phyloP scores from a whole-genome alignment of 2,888 invertebrate species.

The Acanthopleura granulata region DNA sequence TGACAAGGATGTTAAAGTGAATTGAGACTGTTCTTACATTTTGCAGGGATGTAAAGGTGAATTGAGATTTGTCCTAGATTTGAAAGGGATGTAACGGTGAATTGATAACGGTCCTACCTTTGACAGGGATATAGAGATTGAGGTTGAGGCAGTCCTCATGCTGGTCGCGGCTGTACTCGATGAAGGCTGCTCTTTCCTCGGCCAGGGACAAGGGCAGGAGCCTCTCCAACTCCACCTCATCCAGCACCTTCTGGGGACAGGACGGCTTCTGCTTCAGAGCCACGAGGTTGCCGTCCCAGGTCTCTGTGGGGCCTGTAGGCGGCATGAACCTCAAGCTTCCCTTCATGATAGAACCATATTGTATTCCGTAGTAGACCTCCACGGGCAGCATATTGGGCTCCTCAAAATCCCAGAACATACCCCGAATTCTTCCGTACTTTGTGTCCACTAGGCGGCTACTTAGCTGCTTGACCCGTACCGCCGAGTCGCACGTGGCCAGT shows the following conservation, averaged over 20 bases:
- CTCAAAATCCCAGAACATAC: slow-evolving; percentile 6
- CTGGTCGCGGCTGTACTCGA: not conserved
- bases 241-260: not conserved
- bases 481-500: not conserved
- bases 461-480: not conserved
- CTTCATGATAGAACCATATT: slow-evolving; percentile 9
- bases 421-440: slow-evolving; percentile 5
- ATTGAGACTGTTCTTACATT: not conserved
- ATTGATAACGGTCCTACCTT: slow-evolving; percentile 1
- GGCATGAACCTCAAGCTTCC: slow-evolving; percentile 6
- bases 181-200: not conserved
- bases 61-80: not conserved
- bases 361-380: slow-evolving; percentile 10
- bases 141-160: slow-evolving; percentile 7
- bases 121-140: not conserved
- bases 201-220: not conserved
- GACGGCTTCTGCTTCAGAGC: not conserved
- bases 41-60: not conserved
- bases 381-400: not conserved
- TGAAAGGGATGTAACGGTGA: not conserved
- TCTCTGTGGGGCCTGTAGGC: slow-evolving; percentile 4
- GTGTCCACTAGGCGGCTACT: slow-evolving; percentile 1
- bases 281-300: not conserved
- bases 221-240: slow-evolving; percentile 1
- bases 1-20: not conserved